These are phyloP conservation scores for Sphaeramia orbicularis DNA, from an alignment of 2,797 vertebrate genomes.

Conservation along the genomic window DNA sequence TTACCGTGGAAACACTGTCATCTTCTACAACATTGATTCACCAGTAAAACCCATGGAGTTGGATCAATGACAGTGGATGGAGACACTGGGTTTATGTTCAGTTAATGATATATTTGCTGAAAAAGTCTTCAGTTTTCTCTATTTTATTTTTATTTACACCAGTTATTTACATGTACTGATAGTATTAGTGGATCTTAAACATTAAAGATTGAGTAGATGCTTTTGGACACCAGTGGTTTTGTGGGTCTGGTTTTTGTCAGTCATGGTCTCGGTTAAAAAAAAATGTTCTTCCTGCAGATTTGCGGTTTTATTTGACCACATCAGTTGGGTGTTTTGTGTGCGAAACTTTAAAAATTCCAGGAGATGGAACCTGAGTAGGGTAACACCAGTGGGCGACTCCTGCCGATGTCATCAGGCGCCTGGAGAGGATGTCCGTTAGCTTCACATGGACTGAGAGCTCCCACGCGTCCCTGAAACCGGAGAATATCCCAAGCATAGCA, in stretches of 20 bases:
- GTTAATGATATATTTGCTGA: too few relatives aligned
- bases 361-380: constrained; percentile 28
- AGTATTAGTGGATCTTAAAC: too few relatives aligned
- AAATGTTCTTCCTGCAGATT: constrained; percentile 26
- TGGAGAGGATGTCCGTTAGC: background rate
- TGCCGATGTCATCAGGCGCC: constrained; percentile 35
- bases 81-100: too few relatives aligned
- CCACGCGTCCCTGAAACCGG: constrained; percentile 31
- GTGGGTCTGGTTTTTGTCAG: background rate
- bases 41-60: too few relatives aligned
- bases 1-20: too few relatives aligned
- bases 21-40: too few relatives aligned
- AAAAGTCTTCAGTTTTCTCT: too few relatives aligned
- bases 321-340: background rate
- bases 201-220: too few relatives aligned
- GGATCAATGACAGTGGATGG: too few relatives aligned
- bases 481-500: constrained; percentile 14
- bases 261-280: background rate
- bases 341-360: constrained; percentile 27
- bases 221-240: too few relatives aligned
- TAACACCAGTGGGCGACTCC: constrained; percentile 28
- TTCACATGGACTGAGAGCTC: constrained; percentile 22
- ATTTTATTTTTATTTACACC: too few relatives aligned
- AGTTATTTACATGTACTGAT: too few relatives aligned
- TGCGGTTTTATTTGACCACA: background rate